These are phyloP conservation scores for Macaria notata DNA, from an alignment of 2,888 invertebrate genomes.

Conservation along the genomic window DNA sequence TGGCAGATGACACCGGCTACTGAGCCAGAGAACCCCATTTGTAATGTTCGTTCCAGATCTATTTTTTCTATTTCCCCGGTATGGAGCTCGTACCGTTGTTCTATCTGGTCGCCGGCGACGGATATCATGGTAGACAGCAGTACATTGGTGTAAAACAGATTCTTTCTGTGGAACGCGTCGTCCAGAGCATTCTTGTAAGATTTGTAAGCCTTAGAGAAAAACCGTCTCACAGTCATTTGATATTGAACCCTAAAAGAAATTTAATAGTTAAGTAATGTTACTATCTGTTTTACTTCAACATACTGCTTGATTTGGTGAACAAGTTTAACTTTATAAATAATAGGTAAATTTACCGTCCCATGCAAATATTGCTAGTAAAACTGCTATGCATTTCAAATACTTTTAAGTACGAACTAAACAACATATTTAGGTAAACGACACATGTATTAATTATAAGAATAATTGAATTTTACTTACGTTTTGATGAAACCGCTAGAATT, in stretches of 20 bases:
- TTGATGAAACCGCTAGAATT: no score
- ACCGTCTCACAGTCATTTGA: conserved; percentile 54
- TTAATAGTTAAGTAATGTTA: conserved; percentile 23
- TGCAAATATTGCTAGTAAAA: no score
- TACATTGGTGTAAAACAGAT: conserved; percentile 90
- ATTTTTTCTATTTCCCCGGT: conserved; percentile 79
- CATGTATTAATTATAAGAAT: no score
- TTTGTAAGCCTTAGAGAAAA: conserved; percentile 52
- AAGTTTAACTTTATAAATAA: no score
- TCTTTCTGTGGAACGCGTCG: conserved; percentile 83
- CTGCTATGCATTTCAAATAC: no score
- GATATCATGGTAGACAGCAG: conserved; percentile 89
- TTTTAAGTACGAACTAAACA: no score
- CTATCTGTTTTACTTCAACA: conserved; percentile 42
- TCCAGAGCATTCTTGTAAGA: conserved; percentile 46
- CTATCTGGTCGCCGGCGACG: conserved; percentile 89
- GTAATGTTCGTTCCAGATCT: conserved; percentile 84
- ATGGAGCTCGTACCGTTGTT: conserved; percentile 89
- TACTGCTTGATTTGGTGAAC: background rate
- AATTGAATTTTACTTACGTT: no score
- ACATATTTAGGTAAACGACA: no score
- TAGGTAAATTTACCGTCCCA: no score
- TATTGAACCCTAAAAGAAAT: conserved; percentile 56
- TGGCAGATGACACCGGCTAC: conserved; percentile 91
- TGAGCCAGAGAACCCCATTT: conserved; percentile 90